Evolutionary conservation across 2,113 vertebrate species (phyloP), one percentile per base, ranked within the genome.

Genomic region (Phainopepla nitens): DNA sequence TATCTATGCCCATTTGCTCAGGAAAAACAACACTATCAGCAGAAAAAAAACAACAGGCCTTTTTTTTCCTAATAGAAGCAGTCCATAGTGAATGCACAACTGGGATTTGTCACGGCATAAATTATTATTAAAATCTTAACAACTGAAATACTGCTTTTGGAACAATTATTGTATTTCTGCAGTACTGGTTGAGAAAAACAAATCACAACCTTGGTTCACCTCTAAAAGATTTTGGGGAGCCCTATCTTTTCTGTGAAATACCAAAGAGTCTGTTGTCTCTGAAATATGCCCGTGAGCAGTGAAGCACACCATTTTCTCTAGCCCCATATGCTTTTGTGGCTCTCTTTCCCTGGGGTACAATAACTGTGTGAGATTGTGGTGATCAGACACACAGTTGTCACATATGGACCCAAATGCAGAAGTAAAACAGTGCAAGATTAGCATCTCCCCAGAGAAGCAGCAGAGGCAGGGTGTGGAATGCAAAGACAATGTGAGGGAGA

Each of bases 331-430:
- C 57, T 97, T 96, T 91, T 91, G 80, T 92, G 94, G 90, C 93
- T 97, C 92, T 42, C 45, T 96, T 94, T 97, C 97, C 97, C 97
- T 82, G 77, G 94, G 96, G 97, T 89, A 88, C 90, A 95, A 91
- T 95, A 93, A 95, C 90, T 51, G 42, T 53, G 56, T 2, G 92
- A 95, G 90, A 76, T 71, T 82, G 93, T 80, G 94, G 96, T 89
- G 82, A 95, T 85, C 79, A 94, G 97, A 91, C 87, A 91, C 51
- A 84, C 60, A 58, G 54, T 93, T 81, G 84, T 57, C 89, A 90
- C 89, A 84, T 68, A 94, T 87, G 93, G 96, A 87, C 92, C 68
- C 78, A 95, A 90, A 78, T 42, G 62, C 53, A 53, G 82, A 91
- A 85, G 81, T 82, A 57, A 69, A 69, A 89, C 66, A 77, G 47